phyloP scores from a whole-genome alignment of 2,797 vertebrate species.

The Setipinna tenuifilis region DNA sequence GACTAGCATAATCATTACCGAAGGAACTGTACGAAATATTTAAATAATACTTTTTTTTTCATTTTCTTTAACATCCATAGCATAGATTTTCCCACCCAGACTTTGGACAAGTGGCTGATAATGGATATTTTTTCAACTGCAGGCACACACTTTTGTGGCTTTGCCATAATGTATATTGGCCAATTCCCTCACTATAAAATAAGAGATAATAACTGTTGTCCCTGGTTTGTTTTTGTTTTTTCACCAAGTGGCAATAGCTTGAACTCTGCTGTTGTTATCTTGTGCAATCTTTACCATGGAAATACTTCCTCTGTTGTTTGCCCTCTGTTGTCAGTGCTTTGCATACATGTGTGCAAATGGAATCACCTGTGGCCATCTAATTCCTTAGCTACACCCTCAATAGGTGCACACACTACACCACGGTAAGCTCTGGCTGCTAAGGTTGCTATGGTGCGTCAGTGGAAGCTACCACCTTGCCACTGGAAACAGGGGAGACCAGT shows the following conservation, averaged over 20 bases:
- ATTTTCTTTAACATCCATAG: too few species aligned
- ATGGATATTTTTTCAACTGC: not conserved
- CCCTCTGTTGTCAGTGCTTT: slow-evolving; percentile 31
- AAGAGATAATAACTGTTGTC: not conserved
- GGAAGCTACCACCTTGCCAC: slow-evolving; percentile 68
- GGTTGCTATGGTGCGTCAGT: slow-evolving; percentile 61
- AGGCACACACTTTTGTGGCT: not conserved
- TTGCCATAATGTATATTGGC: not conserved
- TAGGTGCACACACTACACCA: slow-evolving; percentile 63
- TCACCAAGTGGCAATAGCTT: not conserved
- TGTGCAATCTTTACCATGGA: not conserved
- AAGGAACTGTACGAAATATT: too few species aligned
- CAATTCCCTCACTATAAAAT: not conserved
- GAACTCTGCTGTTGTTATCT: not conserved
- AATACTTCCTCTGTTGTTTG: not conserved
- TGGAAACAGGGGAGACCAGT: slow-evolving; percentile 35
- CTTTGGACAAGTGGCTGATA: not conserved
- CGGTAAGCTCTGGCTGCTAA: slow-evolving; percentile 54
- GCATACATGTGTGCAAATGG: slow-evolving; percentile 36
- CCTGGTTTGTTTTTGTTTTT: not conserved
- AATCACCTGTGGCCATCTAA: slow-evolving; percentile 55
- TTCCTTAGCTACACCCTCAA: slow-evolving; percentile 63
- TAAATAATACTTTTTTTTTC: too few species aligned
- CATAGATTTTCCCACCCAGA: not conserved
- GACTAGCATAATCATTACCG: too few species aligned